Percentiles rank a stretch among this genome's conserved stretches.
These are phyloP conservation scores for Cladopsammia gracilis DNA, from an alignment of 64 coral and sea anemone species.

Conservation along the genomic window DNA sequence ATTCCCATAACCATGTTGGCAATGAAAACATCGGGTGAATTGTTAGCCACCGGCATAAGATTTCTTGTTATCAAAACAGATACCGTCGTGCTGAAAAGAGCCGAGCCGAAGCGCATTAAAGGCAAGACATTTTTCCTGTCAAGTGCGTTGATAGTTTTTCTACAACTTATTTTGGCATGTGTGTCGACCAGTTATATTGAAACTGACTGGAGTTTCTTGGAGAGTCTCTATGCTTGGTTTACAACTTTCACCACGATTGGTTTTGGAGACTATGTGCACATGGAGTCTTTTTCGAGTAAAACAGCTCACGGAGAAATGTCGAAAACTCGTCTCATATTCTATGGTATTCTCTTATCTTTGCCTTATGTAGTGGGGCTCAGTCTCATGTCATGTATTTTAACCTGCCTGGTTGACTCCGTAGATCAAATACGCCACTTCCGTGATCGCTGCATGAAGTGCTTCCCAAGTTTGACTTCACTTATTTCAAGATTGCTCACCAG, in stretches of 20 bases:
- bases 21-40: constrained; percentile 47
- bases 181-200: not conserved
- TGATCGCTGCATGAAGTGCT: not conserved
- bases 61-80: constrained; percentile 13
- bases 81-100: not conserved
- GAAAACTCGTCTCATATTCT: not conserved
- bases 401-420: not conserved
- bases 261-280: constrained; percentile 19
- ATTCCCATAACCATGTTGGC: constrained; percentile 65
- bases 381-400: constrained; percentile 2
- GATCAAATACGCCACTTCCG: constrained; percentile 5
- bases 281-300: not conserved
- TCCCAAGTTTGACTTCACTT: not conserved
- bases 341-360: not conserved
- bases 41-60: not conserved
- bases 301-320: not conserved
- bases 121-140: not conserved
- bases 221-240: constrained; percentile 13
- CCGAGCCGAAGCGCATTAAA: not conserved
- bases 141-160: not conserved
- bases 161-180: not conserved
- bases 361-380: not conserved
- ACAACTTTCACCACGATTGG: constrained; percentile 22
- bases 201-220: not conserved
- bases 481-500: not conserved